Conservation (phyloP, 2,888 invertebrate species). For the Rhyacophila evoluta region DNA sequence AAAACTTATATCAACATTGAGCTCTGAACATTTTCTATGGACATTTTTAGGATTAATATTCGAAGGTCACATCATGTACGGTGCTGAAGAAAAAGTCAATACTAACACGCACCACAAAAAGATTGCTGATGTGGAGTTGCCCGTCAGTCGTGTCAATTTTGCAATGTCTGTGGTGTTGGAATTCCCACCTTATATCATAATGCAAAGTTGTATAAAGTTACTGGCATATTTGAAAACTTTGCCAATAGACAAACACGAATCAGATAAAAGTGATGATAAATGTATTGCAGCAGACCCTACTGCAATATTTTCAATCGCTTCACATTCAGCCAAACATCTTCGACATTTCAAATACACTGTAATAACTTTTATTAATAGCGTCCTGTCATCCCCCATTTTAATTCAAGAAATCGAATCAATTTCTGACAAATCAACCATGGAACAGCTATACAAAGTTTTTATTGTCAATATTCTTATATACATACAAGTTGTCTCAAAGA, state of each 20-base stretch:
- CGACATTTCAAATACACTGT: slow-evolving; percentile 87
- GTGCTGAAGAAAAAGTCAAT: slow-evolving; percentile 64
- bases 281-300: slow-evolving; percentile 60
- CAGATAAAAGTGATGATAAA: slow-evolving; percentile 64
- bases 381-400: slow-evolving; percentile 78
- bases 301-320: slow-evolving; percentile 74
- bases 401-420: slow-evolving; percentile 74
- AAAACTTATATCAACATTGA: slow-evolving; percentile 81
- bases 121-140: slow-evolving; percentile 64
- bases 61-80: slow-evolving; percentile 77
- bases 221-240: slow-evolving; percentile 75
- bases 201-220: slow-evolving; percentile 77
- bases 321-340: slow-evolving; percentile 79
- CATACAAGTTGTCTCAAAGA: slow-evolving; percentile 75
- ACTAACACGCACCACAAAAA: slow-evolving; percentile 60
- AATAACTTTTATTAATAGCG: slow-evolving; percentile 78
- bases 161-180: slow-evolving; percentile 75
- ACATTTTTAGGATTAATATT: slow-evolving; percentile 78
- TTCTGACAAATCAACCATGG: slow-evolving; percentile 67
- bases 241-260: slow-evolving; percentile 73
- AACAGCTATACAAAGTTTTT: slow-evolving; percentile 75
- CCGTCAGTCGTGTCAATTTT: slow-evolving; percentile 74
- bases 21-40: slow-evolving; percentile 75
- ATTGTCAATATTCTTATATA: slow-evolving; percentile 77
- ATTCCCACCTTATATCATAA: slow-evolving; percentile 74